Evolutionary conservation across 2,888 invertebrate genomes (phyloP), one percentile per base, ranked within the genome.

Genomic region (Mesoligia furuncula): DNA sequence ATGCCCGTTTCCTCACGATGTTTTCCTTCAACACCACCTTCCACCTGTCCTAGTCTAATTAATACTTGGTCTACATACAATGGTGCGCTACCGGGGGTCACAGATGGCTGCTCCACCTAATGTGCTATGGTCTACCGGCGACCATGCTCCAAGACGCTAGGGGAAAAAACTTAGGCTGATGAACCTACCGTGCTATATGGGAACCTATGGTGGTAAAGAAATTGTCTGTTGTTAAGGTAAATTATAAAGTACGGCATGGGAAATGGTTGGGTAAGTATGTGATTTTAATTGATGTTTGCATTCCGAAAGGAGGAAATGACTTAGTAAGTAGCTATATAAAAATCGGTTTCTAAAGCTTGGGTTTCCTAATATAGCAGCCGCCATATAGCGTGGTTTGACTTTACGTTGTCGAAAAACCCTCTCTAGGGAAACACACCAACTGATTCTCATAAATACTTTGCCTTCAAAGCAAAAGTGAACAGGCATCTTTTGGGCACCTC

Each of bases 21-120:
- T 54, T 24, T 54, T 54, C 54, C 54, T 54, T 54, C 54, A n/a
- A n/a, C n/a, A n/a, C n/a, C n/a, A n/a, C n/a, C n/a, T 11, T 9
- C 8, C 8, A 54, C 5, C 36, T 66, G 42, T 45, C 15, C 73
- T 54, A 42, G 80, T 88, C 93, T 90, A 89, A 45, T 75, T 72
- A 5, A 7, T 84, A 71, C n/a, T 51, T 72, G 31, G 42, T 90
- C 91, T 91, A 78, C 76, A 81, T 75, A 85, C 85, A 78, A 84
- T 90, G 91, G 96, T 95, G 94, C 93, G 82, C 90, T 95, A 96
- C 95, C 90, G 93, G 87, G 91, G 91, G 95, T 95, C 92, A 94
- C 95, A 94, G 92, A 89, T 87, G 93, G 95, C 93, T 93, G 94
- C 87, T 6, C 85, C 90, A 80, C 59, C 86, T 96, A 96, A 96